phyloP scores from a whole-genome alignment of 2,797 vertebrate genomes.

The Huso huso region DNA sequence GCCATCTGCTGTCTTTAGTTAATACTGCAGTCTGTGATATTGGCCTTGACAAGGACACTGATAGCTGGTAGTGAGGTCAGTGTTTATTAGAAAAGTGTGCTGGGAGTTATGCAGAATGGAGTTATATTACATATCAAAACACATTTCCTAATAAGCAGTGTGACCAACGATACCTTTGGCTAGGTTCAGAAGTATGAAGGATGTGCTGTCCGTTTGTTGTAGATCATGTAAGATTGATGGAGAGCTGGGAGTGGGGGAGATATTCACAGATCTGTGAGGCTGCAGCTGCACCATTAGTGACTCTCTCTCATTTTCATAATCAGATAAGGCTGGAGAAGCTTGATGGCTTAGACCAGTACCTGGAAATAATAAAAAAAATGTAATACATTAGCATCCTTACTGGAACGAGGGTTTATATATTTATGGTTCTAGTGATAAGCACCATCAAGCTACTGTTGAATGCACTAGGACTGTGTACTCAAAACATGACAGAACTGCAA shows the following conservation, averaged over 20 bases:
- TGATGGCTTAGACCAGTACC: slow-evolving; percentile 74
- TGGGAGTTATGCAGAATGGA: too few species aligned
- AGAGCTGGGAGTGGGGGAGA: slow-evolving; percentile 58
- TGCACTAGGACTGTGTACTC: neutral
- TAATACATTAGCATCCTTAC: too few species aligned
- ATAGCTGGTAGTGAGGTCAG: too few species aligned
- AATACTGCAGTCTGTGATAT: slow-evolving; percentile 9
- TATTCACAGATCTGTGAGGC: slow-evolving; percentile 47
- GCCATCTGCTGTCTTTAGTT: slow-evolving; percentile 19
- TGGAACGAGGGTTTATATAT: too few species aligned
- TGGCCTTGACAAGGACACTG: slow-evolving; percentile 6
- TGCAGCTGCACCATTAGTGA: slow-evolving; percentile 72
- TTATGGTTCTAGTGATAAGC: too few species aligned
- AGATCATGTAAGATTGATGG: slow-evolving; percentile 77
- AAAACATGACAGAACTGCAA: neutral
- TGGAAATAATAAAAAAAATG: slow-evolving; percentile 31
- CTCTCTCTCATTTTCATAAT: slow-evolving; percentile 67
- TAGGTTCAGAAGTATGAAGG: slow-evolving; percentile 90
- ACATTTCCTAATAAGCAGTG: neutral
- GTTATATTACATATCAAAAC: neutral
- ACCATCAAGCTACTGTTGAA: neutral
- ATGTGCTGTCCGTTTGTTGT: slow-evolving; percentile 83
- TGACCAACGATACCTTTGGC: slow-evolving; percentile 73
- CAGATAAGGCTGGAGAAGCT: slow-evolving; percentile 60
- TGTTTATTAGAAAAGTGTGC: too few species aligned